Conservation (phyloP, 2,888 invertebrate species). For the Leptinotarsa haldemani region DNA sequence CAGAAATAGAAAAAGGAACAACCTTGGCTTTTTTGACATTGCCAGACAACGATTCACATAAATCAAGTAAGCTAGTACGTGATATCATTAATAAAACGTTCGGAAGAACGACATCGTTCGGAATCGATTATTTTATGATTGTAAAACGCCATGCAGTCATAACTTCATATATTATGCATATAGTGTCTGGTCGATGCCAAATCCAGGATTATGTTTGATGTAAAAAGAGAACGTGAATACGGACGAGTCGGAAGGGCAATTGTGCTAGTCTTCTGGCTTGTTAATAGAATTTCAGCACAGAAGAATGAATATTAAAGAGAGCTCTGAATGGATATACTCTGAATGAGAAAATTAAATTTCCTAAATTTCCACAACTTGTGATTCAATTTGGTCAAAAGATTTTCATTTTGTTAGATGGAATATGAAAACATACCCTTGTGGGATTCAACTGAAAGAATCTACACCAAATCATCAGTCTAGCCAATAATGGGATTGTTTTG, state of each 20-base stretch:
- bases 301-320: neutral
- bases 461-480: too few relatives aligned
- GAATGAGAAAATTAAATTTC: neutral
- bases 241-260: constrained; percentile 1
- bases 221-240: neutral
- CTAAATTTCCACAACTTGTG: neutral
- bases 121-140: constrained; percentile 38
- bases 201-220: constrained; percentile 19
- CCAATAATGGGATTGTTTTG: too few relatives aligned
- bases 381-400: neutral
- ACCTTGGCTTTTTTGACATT: constrained; percentile 1
- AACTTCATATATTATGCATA: constrained; percentile 49
- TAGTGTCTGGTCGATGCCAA: constrained; percentile 39
- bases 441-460: too few relatives aligned
- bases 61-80: constrained; percentile 35
- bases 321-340: neutral
- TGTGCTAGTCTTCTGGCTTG: neutral
- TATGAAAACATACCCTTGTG: too few relatives aligned
- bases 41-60: constrained; percentile 28
- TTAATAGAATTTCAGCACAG: neutral
- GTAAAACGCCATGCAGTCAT: constrained; percentile 41
- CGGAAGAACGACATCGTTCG: constrained; percentile 33
- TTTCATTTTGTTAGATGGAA: too few relatives aligned
- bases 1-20: neutral
- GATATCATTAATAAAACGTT: constrained; percentile 36